Evolutionary conservation across 2,797 vertebrate species (phyloP), one percentile per base, ranked within the genome.

Genomic region (Poecilia velifera): DNA sequence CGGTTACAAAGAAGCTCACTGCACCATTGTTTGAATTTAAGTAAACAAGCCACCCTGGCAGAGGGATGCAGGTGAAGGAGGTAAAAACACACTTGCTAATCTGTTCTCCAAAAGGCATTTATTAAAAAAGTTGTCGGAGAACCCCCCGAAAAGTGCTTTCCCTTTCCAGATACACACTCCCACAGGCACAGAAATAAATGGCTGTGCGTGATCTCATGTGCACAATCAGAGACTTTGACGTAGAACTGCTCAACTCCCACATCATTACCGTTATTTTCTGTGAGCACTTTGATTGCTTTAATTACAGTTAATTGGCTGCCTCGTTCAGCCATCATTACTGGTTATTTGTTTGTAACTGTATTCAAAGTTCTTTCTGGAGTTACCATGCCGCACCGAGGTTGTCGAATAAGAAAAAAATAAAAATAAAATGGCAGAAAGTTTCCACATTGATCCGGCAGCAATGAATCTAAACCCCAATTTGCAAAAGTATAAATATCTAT

Each of bases 241-340:
- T 89, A 80, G 88, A 90, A 88, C 22, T 78, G 83, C 79, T 64
- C 76, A 91, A 80, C 83, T 89, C 82, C 80, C 84, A 79, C 77
- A 84, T 92, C 90, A 91, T 92, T 90, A 88, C 51, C 86, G 88
- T 85, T 89, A 81, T 87, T 93, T 93, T 91, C 89, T 57, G 74
- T 45, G 76, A 91, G 89, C 76, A 76, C 91, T 92, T 90, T 94
- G 92, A 95, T 94, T 94, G 91, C 82, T 76, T 87, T 94, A 93
- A 95, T 94, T 93, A 88, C 39, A 90, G 86, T 90, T 94, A 93
- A 94, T 93, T 92, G 90, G 86, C 84, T 78, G 80, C 88, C 84
- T 86, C 46, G 4, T 83, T 88, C 79, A 78, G 90, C 89, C 84
- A 79, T 91, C 92, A 88, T 94, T 87, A 86, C 80, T 78, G 78